Evolutionary conservation across 2,113 vertebrate species (phyloP).

Genomic region (Hystrix brachyura): DNA sequence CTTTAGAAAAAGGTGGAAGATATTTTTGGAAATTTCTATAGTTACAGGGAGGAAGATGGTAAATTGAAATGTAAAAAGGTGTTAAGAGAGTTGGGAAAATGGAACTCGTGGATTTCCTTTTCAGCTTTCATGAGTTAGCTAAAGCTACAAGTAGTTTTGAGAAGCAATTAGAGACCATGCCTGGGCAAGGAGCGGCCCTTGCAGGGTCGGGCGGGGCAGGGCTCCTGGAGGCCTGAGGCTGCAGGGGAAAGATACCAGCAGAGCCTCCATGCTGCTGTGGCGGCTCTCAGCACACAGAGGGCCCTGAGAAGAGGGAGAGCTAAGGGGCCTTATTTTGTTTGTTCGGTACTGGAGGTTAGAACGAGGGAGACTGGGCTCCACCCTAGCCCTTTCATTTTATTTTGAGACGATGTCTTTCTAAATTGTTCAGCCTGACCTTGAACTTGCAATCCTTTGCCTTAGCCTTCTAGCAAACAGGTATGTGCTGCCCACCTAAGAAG

Average conservation of each 20-base stretch:
- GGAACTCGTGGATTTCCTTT: not conserved
- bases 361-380: not conserved
- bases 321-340: not conserved
- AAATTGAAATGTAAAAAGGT: not conserved
- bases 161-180: not conserved
- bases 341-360: not conserved
- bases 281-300: not conserved
- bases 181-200: not conserved
- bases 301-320: not conserved
- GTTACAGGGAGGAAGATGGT: not conserved
- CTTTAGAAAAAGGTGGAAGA: not conserved
- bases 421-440: not conserved
- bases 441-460: not conserved
- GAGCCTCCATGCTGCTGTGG: not conserved
- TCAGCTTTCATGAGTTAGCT: not conserved
- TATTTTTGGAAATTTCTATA: conserved; percentile 38
- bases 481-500: not conserved
- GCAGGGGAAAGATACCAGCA: not conserved
- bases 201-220: not conserved
- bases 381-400: not conserved
- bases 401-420: not conserved
- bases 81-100: not conserved
- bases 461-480: not conserved
- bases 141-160: not conserved
- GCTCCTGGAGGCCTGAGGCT: not conserved